Base-by-base conservation (phyloP, 1,140 invertebrate genomes). In the Pseudomyrmex gracilis region DNA sequence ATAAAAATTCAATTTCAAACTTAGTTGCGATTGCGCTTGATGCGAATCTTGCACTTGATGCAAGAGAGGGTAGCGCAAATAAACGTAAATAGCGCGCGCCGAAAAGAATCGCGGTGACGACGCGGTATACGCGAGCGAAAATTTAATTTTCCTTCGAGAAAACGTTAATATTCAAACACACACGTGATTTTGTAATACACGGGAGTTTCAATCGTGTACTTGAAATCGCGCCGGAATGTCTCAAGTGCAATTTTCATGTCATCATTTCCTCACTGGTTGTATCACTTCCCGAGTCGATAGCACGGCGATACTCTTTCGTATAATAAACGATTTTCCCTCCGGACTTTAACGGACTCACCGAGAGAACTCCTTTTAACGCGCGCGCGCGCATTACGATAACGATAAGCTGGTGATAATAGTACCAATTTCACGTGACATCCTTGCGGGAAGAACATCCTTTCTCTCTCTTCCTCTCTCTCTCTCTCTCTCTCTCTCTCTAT, bases 391-490 rank as follows among this genome's bases (percentile, higher is more conserved):
- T 51, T 74, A 84, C 55, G 80, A 87, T 86, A 84, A 88, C 82
- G 87, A 88, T 88, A 88, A 88, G 73, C 85, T 64, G 24, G 67
- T 58, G 82, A 88, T 86, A 87, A 86, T 88, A 63, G 74, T 61
- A 51, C 74, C 74, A 84, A 86, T 86, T 82, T 49, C 47, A 61
- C 67, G 34, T 76, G 71, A 86, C 83, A 43, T 84, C 20, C 63
- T 71, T 55, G 53, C 63, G 58, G 63, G 70, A 34, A 80, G 76
- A 71, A 70, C 43, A 70, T 57, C 66, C 63, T 53, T 34, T 34
- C 34, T 7, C 5, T 34, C 1, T 24, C 34, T 34, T n/a, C n/a
- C 34, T 34, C 34, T 34, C 34, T 34, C 34, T 34, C 34, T 34
- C 34, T 34, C 5, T 34, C 34, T 34, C 1, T 34, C 34, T 34